These are phyloP conservation scores for Nannoperca australis DNA, from an alignment of 2,797 vertebrate genomes.

Conservation along the genomic window DNA sequence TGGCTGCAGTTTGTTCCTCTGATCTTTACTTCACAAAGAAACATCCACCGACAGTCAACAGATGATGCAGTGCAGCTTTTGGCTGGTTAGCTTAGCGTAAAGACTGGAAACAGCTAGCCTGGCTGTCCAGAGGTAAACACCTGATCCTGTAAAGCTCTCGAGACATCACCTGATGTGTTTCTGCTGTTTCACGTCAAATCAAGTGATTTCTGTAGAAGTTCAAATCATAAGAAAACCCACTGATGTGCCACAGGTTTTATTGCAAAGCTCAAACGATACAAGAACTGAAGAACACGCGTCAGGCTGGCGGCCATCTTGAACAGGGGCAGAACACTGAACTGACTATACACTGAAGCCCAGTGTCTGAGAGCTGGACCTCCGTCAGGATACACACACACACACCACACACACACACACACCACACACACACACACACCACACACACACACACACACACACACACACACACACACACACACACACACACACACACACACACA, in stretches of 20 bases:
- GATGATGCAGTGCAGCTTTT: no score
- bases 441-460: neutral
- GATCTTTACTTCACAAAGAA: neutral
- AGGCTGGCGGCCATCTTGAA: neutral
- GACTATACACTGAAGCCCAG: neutral
- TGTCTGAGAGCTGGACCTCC: neutral
- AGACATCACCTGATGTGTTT: no score
- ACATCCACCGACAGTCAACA: no score
- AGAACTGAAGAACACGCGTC: neutral
- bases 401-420: no score
- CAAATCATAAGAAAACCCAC: neutral
- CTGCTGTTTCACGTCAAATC: no score
- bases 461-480: no score
- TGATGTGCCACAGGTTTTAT: neutral
- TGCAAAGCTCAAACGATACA: constrained; percentile 6
- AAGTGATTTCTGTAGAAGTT: no score
- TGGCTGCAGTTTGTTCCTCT: constrained; percentile 20
- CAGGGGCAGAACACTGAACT: no score
- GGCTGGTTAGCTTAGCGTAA: neutral
- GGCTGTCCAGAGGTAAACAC: no score
- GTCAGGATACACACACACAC: no score
- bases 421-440: neutral
- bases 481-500: neutral
- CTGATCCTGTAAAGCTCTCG: no score
- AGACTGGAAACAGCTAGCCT: neutral